These are phyloP conservation scores for Polyergus mexicanus DNA, from an alignment of 1,140 invertebrate genomes.

Conservation along the genomic window DNA sequence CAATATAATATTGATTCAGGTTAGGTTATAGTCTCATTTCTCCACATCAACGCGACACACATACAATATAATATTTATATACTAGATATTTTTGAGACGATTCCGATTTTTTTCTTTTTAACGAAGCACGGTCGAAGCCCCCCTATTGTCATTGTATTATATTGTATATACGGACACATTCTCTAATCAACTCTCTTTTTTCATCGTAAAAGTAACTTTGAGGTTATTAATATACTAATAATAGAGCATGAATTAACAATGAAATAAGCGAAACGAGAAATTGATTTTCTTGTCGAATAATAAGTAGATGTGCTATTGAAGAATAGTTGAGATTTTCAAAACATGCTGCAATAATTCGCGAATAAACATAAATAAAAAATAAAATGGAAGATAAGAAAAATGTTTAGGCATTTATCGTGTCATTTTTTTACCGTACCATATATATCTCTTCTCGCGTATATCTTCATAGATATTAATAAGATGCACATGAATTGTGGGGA, in stretches of 20 bases:
- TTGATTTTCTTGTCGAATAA: not conserved
- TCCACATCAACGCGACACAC: no score
- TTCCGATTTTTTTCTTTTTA: not conserved
- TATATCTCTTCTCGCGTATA: no score
- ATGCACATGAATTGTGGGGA: not conserved
- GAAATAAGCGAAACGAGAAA: not conserved
- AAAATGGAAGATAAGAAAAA: not conserved
- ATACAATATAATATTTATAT: not conserved
- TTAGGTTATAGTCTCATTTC: no score
- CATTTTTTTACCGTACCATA: not conserved
- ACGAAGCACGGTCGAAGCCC: not conserved
- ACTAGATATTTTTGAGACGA: no score
- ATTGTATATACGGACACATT: not conserved
- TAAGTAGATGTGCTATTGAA: not conserved
- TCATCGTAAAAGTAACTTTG: not conserved
- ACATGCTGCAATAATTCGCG: not conserved
- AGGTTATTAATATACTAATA: not conserved
- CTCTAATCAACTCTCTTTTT: not conserved
- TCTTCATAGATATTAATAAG: not conserved
- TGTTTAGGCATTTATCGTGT: not conserved
- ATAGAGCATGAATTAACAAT: not conserved
- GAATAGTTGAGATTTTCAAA: not conserved
- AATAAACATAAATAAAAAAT: not conserved
- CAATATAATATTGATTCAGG: no score
- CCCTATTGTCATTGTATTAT: not conserved